Evolutionary conservation across 2,113 vertebrate species (phyloP).

Genomic region (Microcebus murinus): DNA sequence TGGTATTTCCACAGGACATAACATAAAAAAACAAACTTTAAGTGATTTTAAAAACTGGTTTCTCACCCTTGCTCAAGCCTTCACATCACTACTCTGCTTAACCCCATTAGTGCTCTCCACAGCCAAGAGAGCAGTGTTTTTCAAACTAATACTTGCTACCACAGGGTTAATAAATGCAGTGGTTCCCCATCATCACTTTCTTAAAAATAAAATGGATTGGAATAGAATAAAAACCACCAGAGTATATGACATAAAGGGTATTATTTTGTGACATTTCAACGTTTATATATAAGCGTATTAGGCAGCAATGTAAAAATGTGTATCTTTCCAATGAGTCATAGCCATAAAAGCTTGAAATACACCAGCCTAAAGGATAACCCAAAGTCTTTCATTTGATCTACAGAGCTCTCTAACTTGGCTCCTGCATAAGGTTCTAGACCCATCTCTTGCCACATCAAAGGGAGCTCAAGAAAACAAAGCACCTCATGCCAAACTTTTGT

Average conservation of each 20-base stretch:
- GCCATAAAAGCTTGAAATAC: background rate
- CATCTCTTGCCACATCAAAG: background rate
- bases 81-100: background rate
- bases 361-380: background rate
- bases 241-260: background rate
- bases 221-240: background rate
- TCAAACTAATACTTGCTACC: conserved; percentile 5
- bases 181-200: background rate
- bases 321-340: background rate
- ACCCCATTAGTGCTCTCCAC: background rate
- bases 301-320: background rate
- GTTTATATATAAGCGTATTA: background rate
- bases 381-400: conserved; percentile 4
- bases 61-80: background rate
- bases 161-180: background rate
- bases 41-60: background rate
- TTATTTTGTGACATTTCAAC: conserved; percentile 25
- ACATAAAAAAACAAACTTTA: conserved; percentile 1
- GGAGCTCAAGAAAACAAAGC: background rate
- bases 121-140: background rate
- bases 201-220: conserved; percentile 17
- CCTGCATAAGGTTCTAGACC: background rate
- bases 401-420: background rate
- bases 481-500: background rate
- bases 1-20: background rate